Conservation (phyloP, 2,797 vertebrate species). For the Carapus acus region DNA sequence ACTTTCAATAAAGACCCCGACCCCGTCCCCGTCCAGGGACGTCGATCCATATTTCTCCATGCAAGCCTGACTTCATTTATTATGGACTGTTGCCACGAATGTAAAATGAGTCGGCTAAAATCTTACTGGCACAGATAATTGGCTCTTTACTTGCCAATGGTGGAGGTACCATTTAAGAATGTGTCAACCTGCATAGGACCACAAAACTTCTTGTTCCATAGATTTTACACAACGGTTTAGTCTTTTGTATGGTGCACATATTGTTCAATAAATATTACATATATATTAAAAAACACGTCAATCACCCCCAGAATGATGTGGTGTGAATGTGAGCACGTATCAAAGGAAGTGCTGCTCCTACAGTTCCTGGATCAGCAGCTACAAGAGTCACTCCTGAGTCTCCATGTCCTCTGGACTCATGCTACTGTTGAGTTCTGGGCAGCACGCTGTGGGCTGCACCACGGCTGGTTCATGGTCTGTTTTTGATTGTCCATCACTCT, state of each 20-base stretch:
- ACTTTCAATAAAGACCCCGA: constrained; percentile 13
- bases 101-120: neutral
- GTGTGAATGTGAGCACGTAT: constrained; percentile 1
- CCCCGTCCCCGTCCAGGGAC: constrained; percentile 18
- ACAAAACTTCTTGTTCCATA: constrained; percentile 11
- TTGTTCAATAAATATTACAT: constrained; percentile 57
- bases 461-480: accelerated
- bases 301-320: too few relatives aligned
- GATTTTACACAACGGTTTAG: constrained; percentile 40
- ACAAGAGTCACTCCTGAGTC: neutral
- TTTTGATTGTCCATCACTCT: constrained; percentile 57
- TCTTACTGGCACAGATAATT: constrained; percentile 11
- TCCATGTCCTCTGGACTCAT: too few relatives aligned
- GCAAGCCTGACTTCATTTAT: constrained; percentile 10
- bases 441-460: neutral
- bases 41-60: neutral
- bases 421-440: too few relatives aligned
- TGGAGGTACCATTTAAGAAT: constrained; percentile 15
- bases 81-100: constrained; percentile 5
- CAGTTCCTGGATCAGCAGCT: neutral
- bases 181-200: constrained; percentile 5
- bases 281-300: constrained; percentile 12
- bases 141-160: constrained; percentile 6
- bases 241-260: constrained; percentile 18
- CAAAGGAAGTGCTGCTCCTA: neutral